Evolutionary conservation across 2,888 invertebrate species (phyloP), one percentile per base, ranked within the genome.

Genomic region (Machimus rusticus): DNA sequence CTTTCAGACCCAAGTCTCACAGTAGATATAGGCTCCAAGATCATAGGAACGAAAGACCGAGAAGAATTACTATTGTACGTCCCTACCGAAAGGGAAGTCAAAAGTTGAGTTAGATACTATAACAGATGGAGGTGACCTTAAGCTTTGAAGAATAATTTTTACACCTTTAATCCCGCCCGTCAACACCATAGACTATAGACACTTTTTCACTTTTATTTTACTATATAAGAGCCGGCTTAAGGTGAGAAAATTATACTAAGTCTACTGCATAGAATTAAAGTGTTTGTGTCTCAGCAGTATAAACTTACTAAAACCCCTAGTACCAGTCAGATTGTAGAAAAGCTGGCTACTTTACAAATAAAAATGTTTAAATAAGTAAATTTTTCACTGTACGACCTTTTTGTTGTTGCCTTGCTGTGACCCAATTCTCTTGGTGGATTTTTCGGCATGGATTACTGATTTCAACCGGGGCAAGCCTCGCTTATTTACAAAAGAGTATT

Each of bases 91-190:
- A 51, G 28, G 46, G 31, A 74, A 74, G 51, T 85, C 43, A 28
- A 85, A 74, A 46, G 74, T 82, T 57, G 66, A 84, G 43, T 74
- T 74, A 74, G 46, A 74, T 85, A 74, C 46, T 31, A 43, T 43
- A 43, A 74, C 43, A 46, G 39, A 43, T 28, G 28, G 46, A 14
- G 19, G 85, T 74, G 74, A 85, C 37, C 46, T 46, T 74, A 46
- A 74, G 74, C 46, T 85, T 74, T 74, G 12, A 43, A 85, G 85
- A 6, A 85, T 85, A 74, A 85, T 74, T 74, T 85, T 74, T 85
- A 31, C 85, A 85, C 74, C 57, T 74, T 74, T 74, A 28, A 66
- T 14, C 66, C 12, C 4, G 66, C 23, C 28, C 28, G 23, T 66
- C 23, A 66, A 66, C 23, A 12, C 2, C 23, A 23, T 23, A 66